phyloP scores from a whole-genome alignment of 2,888 invertebrate genomes.

The Agapostemon virescens region DNA sequence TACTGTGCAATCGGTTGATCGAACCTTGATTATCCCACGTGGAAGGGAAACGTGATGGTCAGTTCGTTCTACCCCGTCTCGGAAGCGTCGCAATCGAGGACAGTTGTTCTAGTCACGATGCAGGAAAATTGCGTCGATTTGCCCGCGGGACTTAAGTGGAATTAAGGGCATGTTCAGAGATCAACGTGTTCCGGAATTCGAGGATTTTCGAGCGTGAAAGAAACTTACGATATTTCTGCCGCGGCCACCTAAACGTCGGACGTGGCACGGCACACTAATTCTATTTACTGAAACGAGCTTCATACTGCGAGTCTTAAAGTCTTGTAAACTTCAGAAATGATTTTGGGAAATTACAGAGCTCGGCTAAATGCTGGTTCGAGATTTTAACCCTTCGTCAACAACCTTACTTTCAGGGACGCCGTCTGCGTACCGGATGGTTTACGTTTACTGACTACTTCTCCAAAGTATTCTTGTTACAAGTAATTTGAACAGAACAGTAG shows the following conservation, averaged over 20 bases:
- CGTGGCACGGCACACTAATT: background rate
- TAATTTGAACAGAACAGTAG: no score
- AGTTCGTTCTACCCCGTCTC: background rate
- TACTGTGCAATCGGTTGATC: background rate
- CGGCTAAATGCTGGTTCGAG: background rate
- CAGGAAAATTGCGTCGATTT: conserved; percentile 12
- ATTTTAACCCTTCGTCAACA: no score
- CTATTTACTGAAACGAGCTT: background rate
- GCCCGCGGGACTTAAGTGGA: background rate
- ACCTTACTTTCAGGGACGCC: no score
- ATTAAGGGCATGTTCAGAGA: conserved; percentile 5
- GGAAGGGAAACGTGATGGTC: background rate
- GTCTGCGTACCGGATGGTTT: no score
- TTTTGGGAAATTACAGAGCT: background rate
- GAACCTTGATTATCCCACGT: background rate
- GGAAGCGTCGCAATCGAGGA: background rate
- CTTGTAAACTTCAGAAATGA: background rate
- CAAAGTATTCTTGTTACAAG: no score
- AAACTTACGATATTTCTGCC: background rate
- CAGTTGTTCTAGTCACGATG: conserved; percentile 1
- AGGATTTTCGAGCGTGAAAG: background rate
- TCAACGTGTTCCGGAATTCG: background rate
- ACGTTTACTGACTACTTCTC: no score
- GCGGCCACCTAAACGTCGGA: background rate
- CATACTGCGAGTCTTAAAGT: background rate